Conservation (phyloP, 1,140 invertebrate genomes). For the Cepaea nemoralis region DNA sequence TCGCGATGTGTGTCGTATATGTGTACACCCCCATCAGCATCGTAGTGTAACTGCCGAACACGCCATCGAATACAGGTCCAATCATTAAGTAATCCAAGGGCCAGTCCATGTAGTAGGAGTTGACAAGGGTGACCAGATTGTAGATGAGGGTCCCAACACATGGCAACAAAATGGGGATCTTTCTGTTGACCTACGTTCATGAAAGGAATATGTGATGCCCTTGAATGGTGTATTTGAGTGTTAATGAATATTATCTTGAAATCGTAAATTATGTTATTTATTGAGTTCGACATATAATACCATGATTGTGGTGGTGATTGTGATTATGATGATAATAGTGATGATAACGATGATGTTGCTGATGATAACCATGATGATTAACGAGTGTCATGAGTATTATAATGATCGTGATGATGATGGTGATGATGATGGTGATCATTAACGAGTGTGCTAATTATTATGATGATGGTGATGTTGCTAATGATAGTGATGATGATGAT, state of each 20-base stretch:
- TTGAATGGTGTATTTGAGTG: too few relatives aligned
- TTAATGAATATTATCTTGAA: too few relatives aligned
- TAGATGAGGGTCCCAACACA: conserved; percentile 85
- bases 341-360: too few relatives aligned
- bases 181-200: conserved; percentile 77
- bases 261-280: too few relatives aligned
- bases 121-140: conserved; percentile 82
- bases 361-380: too few relatives aligned
- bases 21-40: conserved; percentile 91
- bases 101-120: conserved; percentile 74
- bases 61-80: conserved; percentile 70
- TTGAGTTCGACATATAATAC: too few relatives aligned
- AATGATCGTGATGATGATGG: too few relatives aligned
- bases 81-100: conserved; percentile 67
- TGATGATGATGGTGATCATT: too few relatives aligned
- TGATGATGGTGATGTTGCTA: too few relatives aligned
- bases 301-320: too few relatives aligned
- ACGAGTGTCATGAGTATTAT: background rate
- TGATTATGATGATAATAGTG: too few relatives aligned
- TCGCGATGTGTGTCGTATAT: conserved; percentile 88
- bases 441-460: background rate
- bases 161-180: conserved; percentile 86
- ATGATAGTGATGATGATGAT: too few relatives aligned
- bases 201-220: background rate
- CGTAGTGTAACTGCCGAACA: conserved; percentile 87